Evolutionary conservation across 2,888 invertebrate species (phyloP), one percentile per base, ranked within the genome.

Genomic region (Odontocerum albicorne): DNA sequence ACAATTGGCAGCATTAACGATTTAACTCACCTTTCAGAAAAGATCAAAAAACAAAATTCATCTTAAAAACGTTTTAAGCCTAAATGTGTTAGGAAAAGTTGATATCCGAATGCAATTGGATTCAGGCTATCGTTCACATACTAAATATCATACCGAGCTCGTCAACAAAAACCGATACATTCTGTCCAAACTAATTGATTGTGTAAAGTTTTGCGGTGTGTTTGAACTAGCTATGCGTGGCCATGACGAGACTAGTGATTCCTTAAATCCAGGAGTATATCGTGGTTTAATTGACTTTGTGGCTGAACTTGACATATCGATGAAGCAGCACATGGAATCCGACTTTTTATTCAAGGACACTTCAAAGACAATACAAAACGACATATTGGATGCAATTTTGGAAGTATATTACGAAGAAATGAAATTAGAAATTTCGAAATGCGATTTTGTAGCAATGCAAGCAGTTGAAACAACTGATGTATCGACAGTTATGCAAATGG

Each of bases 191-290:
- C 61, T 68, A 42, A 66, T 68, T 12, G 54, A 66, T 39, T 66
- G 65, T 55, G 63, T 69, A 15, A 63, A 65, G 46, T 67, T 67
- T 63, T 68, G 66, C 62, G 65, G 65, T 6, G 61, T 56, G n/a
- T 67, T 65, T 57, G 66, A 68, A 59, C 43, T 67, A 4, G 64
- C 67, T n/a, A n/a, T n/a, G n/a, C n/a, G n/a, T n/a, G n/a, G n/a
- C n/a, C n/a, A 66, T 54, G 64, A 66, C 54, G 66, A 67, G 63
- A 62, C 55, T 15, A 58, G 62, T 22, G 31, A 35, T 13, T 63
- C 64, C 10, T 40, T 50, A 49, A 66, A 65, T 55, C 62, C 62
- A n/a, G 65, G 62, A 2, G 57, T 65, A 13, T 66, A 66, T 64
- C 49, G 56, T 27, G 67, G 64, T 8, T 45, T 68, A 8, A 49